Evolutionary conservation across 2,113 vertebrate species (phyloP), one percentile per base, ranked within the genome.

Genomic region (Mustela lutreola): DNA sequence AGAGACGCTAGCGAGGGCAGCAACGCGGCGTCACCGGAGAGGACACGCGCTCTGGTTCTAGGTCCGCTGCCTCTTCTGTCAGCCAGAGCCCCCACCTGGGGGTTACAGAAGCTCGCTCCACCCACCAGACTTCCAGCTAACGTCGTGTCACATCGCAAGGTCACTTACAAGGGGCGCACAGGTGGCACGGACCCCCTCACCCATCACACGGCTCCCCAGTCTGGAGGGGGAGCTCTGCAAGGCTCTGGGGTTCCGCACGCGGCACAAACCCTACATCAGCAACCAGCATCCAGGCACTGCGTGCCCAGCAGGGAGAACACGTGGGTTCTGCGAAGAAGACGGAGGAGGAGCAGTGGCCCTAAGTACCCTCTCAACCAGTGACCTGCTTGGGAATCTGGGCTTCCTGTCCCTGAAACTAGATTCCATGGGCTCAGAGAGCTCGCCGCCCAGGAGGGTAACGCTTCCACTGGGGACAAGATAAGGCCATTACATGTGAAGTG

Each of bases 81-180:
- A 33, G 16, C 36, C 36, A 60, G 62, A 21, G n/a, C 11, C 22
- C 5, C 28, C 58, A 42, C 10, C 19, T 33, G 71, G 16, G 39
- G 65, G 19, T 58, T 24, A 83, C 1, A 6, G 78, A 82, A 11
- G 79, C 28, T 26, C n/a, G 62, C 48, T 26, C 50, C 26, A 24
- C 60, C 79, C 62, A 93, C 79, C 53, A 39, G 12, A 14, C 5
- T 62, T 31, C 60, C 22, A 76, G 65, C 42, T 31, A 48, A 62
- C 15, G 42, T 42, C 21, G 22, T 15, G 24, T 90, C 50, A 85
- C 62, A 85, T 21, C 26, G 63, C 10, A 42, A 50, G 86, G 62
- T 21, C 4, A 16, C 39, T 71, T 79, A 50, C 2, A 31, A n/a
- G 60, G 21, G 10, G 21, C 2, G n/a, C 0, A 0, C 2, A 1